Percentiles rank a stretch among this genome's conserved stretches.
These are phyloP conservation scores for Saccopteryx leptura DNA, from an alignment of 2,113 vertebrate species.

Conservation along the genomic window DNA sequence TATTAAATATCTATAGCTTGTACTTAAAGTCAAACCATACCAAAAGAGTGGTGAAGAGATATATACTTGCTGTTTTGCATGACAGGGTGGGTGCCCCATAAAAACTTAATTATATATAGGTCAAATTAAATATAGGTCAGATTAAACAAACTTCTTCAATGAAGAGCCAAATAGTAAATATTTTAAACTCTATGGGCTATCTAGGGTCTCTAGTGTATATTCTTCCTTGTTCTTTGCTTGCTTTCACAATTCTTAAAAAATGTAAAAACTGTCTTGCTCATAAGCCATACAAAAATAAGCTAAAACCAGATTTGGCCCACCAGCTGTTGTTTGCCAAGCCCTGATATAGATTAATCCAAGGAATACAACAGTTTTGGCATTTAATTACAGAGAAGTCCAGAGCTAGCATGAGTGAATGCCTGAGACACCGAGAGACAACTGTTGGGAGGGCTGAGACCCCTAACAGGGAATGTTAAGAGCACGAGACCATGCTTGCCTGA, in stretches of 20 bases:
- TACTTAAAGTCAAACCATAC: not conserved
- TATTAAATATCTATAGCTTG: not conserved
- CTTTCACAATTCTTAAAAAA: conserved; percentile 32
- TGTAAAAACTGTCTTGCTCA: conserved; percentile 63
- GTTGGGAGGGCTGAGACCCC: conserved; percentile 60
- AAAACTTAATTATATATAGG: conserved; percentile 9
- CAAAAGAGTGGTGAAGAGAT: not conserved
- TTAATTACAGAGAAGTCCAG: conserved; percentile 67
- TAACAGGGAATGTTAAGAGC: conserved; percentile 61
- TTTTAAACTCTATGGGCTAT: not conserved
- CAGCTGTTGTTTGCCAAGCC: conserved; percentile 8
- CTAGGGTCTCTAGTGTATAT: not conserved
- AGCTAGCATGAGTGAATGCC: conserved; percentile 60
- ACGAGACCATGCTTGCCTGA: conserved; percentile 65
- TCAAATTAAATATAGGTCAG: not conserved
- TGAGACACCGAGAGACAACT: conserved; percentile 55
- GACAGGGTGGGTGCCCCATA: not conserved
- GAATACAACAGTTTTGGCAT: conserved; percentile 71
- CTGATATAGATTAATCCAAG: conserved; percentile 60
- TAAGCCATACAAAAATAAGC: conserved; percentile 45
- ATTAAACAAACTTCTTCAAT: not conserved
- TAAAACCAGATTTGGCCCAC: not conserved
- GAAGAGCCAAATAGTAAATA: not conserved
- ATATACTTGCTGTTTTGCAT: not conserved
- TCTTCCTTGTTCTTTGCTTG: not conserved